Conservation (phyloP, 2,888 invertebrate species). For the Monopis laevigella region DNA sequence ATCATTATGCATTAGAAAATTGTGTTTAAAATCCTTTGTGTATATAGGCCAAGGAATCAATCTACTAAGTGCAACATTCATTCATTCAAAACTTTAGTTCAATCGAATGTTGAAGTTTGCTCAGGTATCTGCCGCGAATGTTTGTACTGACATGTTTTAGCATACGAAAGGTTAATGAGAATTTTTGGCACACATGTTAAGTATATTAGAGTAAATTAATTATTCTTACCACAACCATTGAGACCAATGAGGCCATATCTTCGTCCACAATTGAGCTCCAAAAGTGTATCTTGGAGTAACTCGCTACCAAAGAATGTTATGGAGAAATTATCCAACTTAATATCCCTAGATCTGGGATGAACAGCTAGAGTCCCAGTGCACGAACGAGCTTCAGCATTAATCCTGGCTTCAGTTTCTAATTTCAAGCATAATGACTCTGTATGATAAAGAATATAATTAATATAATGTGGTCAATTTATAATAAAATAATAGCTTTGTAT, state of each 20-base stretch:
- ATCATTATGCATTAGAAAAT: no score
- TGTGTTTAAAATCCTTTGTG: no score
- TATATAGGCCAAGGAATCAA: no score
- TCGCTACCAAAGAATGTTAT: conserved; percentile 98
- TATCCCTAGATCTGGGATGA: conserved; percentile 94
- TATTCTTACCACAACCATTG: conserved; percentile 91
- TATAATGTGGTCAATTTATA: no score
- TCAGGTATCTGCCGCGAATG: no score
- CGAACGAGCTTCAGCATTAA: conserved; percentile 93
- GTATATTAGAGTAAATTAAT: neutral
- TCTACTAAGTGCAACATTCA: no score
- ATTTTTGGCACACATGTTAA: neutral
- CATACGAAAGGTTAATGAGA: no score
- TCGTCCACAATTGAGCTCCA: conserved; percentile 97
- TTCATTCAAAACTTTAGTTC: no score
- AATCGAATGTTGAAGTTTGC: no score
- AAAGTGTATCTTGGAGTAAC: conserved; percentile 92
- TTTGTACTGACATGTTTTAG: no score
- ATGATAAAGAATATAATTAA: no score
- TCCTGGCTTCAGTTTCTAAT: conserved; percentile 87
- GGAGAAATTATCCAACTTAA: conserved; percentile 96
- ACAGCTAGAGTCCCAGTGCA: conserved; percentile 96
- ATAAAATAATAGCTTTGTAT: no score
- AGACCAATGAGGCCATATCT: conserved; percentile 96
- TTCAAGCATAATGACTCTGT: conserved; percentile 86